These are phyloP conservation scores for Panonychus citri DNA, from an alignment of 1,140 invertebrate genomes.

Conservation along the genomic window DNA sequence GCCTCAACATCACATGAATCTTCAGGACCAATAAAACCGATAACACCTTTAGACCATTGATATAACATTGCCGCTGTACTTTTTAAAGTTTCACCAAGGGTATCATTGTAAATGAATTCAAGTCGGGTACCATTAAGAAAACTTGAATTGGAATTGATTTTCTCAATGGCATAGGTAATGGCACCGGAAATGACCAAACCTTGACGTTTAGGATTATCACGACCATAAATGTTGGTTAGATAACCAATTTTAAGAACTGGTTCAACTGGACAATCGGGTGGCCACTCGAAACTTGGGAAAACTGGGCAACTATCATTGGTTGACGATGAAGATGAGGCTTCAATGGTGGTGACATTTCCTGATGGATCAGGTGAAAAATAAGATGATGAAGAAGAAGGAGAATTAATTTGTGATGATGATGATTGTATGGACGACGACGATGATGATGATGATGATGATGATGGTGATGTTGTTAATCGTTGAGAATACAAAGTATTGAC, in stretches of 20 bases:
- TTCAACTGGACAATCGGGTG: background rate
- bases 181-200: conserved; percentile 76
- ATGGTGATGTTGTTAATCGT: no score
- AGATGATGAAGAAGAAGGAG: no score
- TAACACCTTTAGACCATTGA: conserved; percentile 66
- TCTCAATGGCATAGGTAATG: conserved; percentile 46
- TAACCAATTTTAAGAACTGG: conserved; percentile 44
- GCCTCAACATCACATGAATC: conserved; percentile 78
- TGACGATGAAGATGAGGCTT: no score
- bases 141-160: conserved; percentile 46
- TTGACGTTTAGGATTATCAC: conserved; percentile 38
- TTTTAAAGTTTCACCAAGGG: conserved; percentile 49
- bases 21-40: conserved; percentile 85
- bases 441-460: no score
- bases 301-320: background rate
- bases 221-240: conserved; percentile 50
- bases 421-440: no score
- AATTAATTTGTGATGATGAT: no score
- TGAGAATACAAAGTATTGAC: no score
- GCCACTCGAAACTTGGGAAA: no score
- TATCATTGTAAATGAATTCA: conserved; percentile 61
- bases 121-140: conserved; percentile 57
- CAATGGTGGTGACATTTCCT: background rate
- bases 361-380: no score
- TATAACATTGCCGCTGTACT: conserved; percentile 66